These are phyloP conservation scores for Pycnonotus jocosus DNA, from an alignment of 2,113 vertebrate species.

Conservation along the genomic window DNA sequence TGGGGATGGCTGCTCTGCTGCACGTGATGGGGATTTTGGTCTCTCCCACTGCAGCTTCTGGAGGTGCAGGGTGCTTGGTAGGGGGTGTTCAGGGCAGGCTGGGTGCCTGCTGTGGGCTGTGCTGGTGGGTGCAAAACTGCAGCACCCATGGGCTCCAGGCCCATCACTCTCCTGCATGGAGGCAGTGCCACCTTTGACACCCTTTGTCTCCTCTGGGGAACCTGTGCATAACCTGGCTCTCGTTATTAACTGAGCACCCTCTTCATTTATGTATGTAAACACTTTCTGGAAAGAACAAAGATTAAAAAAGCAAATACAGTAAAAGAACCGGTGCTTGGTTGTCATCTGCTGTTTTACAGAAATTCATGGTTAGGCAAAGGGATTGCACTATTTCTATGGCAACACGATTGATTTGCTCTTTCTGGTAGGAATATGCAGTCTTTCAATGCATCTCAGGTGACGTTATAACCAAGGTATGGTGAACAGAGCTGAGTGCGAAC, in stretches of 20 bases:
- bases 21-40: background rate
- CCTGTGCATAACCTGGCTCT: background rate
- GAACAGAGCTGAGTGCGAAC: background rate
- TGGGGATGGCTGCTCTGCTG: background rate
- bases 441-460: background rate
- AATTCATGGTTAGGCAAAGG: background rate
- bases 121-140: background rate
- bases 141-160: background rate
- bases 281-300: background rate
- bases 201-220: background rate
- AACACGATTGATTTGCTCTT: background rate
- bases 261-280: background rate
- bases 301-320: background rate
- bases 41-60: background rate
- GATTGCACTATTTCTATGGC: background rate
- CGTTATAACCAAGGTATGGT: background rate
- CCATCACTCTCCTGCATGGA: rapidly evolving
- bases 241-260: rapidly evolving
- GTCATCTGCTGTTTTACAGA: background rate
- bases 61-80: background rate
- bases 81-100: background rate
- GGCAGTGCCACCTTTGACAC: background rate
- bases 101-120: rapidly evolving
- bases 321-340: background rate
- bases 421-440: background rate